Base-by-base conservation (phyloP, 1,140 invertebrate species). In the Helicoverpa zea region DNA sequence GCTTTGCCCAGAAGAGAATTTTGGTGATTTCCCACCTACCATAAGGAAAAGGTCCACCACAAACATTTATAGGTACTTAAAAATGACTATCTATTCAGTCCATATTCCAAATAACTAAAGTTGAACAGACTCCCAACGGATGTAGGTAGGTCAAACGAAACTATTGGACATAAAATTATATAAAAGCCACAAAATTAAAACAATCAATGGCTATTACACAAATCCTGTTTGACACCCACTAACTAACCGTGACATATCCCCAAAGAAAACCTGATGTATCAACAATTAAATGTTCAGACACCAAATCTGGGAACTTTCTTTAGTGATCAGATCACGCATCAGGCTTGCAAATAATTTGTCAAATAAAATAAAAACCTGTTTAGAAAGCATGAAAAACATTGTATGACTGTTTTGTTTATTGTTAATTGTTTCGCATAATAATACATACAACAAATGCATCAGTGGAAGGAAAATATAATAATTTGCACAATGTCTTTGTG, bases 251-350 rank as follows among this genome's bases (percentile, higher is more conserved):
- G 14, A 66, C n/a, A 47, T 47, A 47, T 43, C 9, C 63, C n/a
- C 63, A 47, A 66, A 58, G 56, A 18, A 47, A 66, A 66, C 63
- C 63, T 43, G 63, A 66, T 66, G 43, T 9, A 7, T 47, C 4
- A 16, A 23, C 18, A 70, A 51, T 23, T 70, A 70, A 70, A 47
- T 29, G 16, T 23, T 68, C 64, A 70, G 51, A 70, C 29, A 51
- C 11, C 66, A 70, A 51, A 70, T 51, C 47, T 7, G 51, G 16
- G 10, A 70, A 51, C 66, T 70, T 70, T 70, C 66, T 52, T n/a
- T 3, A 23, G 16, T 13, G 47, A 68, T 63, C 30, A 68, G 47
- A 68, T 63, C 30, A 68, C 64, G 18, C 16, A 66, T 35, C 2
- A 14, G 30, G 35, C 35, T 43, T 30, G 30, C n/a, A 66, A 64